Evolutionary conservation across 1,140 invertebrate species (phyloP), one percentile per base, ranked within the genome.

Genomic region (Apis florea): DNA sequence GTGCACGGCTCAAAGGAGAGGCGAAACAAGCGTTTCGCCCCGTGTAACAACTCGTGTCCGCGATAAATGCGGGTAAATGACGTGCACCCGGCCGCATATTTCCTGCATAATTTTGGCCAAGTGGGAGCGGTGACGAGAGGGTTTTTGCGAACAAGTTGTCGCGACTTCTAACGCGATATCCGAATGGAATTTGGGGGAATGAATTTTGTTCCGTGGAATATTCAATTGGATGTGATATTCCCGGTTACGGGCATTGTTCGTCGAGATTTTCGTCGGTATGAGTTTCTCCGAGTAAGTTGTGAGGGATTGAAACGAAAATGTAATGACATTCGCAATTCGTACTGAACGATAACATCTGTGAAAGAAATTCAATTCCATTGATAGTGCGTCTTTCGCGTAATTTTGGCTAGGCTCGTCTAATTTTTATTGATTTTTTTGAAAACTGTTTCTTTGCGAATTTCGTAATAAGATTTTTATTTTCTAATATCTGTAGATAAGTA

Each of bases 41-140:
- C 11, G 17, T 19, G 49, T 63, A 72, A 72, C 77, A 63, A 72
- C 47, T 54, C 15, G 53, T 12, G n/a, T 12, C n/a, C 26, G 40
- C 54, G 75, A 49, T 68, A 78, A 59, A 58, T 26, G 40, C 40
- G 31, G 53, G 26, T n/a, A 77, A 40, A 77, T 58, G 26, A 77
- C 63, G 53, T 19, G 51, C 13, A 15, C n/a, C 53, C 19, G 58
- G 19, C 53, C 54, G 54, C 64, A 26, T 73, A 79, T 73, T 54
- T 79, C 47, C 51, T 17, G 26, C n/a, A 51, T 21, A 81, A 81
- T 75, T 80, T 74, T 63, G 17, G 31, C 47, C 26, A 24, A 59
- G 40, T 19, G 47, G 10, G 19, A 15, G 13, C 5, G n/a, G n/a
- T 12, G n/a, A 24, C 24, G 24, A 54, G 15, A 13, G 17, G 59